phyloP scores from a whole-genome alignment of 2,888 invertebrate species.

The Zaprionus lineosus region DNA sequence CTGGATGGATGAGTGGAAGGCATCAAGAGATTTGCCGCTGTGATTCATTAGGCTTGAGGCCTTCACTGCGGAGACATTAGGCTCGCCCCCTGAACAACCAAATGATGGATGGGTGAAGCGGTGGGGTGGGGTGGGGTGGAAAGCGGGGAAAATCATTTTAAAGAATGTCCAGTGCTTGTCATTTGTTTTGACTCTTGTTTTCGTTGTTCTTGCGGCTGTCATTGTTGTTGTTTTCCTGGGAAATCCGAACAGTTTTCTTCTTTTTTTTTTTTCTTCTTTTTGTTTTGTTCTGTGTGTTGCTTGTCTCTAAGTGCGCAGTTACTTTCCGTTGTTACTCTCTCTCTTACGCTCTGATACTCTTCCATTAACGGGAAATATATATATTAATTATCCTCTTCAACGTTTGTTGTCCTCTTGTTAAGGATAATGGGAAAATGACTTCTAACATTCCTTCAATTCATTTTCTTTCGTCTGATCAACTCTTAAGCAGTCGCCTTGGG shows the following conservation, averaged over 20 bases:
- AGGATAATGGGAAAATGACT: no score
- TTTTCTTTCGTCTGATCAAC: no score
- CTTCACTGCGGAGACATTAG: slow-evolving; percentile 22
- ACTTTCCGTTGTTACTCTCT: background rate
- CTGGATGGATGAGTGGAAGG: background rate
- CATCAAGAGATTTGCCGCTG: background rate
- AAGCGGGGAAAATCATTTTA: no score
- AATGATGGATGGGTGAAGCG: no score
- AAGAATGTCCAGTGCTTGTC: slow-evolving; percentile 5
- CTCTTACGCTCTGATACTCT: background rate
- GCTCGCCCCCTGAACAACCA: slow-evolving; percentile 17
- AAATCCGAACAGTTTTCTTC: no score
- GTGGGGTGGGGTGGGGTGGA: no score
- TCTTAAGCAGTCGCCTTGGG: no score
- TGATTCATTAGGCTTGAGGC: slow-evolving; percentile 19
- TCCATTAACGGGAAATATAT: background rate
- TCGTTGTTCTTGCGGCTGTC: background rate
- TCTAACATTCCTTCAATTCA: no score
- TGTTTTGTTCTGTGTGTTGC: slow-evolving; percentile 8
- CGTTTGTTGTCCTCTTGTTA: no score
- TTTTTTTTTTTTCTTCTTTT: slow-evolving; percentile 4
- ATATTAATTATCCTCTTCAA: background rate
- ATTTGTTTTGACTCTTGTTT: background rate
- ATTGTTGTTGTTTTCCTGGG: background rate
- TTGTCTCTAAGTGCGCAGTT: slow-evolving; percentile 20